phyloP scores from a whole-genome alignment of 2,113 vertebrate species.

The Protobothrops flavoviridis region DNA sequence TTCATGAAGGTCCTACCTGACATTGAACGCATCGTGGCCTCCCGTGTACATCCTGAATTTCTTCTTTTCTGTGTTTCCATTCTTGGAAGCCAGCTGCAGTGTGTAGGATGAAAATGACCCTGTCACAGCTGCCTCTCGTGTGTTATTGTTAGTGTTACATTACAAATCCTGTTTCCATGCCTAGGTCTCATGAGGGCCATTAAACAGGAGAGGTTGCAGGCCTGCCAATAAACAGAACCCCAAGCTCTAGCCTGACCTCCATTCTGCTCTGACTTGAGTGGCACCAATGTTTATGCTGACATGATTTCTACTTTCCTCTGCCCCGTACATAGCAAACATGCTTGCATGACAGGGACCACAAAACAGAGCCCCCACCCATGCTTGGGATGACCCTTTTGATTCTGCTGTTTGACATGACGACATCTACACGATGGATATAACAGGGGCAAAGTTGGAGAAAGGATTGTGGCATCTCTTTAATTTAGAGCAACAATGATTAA shows the following conservation, averaged over 20 bases:
- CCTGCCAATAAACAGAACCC: constrained; percentile 74
- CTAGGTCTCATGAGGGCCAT: constrained; percentile 69
- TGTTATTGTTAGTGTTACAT: constrained; percentile 77
- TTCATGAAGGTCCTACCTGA: not conserved
- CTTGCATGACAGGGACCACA: not conserved
- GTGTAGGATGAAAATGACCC: constrained; percentile 59
- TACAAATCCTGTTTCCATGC: constrained; percentile 76
- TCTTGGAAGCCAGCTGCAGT: constrained; percentile 61
- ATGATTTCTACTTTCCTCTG: not conserved
- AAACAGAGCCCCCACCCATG: not conserved
- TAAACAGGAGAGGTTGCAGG: constrained; percentile 70
- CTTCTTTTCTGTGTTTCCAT: not conserved
- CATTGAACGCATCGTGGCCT: not conserved
- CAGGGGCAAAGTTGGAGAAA: not conserved
- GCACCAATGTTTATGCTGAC: constrained; percentile 23
- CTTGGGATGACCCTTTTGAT: not conserved
- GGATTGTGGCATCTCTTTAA: not conserved
- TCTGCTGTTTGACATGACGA: not conserved
- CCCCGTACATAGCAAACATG: not conserved
- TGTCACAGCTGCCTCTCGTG: constrained; percentile 65
- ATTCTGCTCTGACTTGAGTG: not conserved
- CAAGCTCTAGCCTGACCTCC: constrained; percentile 45
- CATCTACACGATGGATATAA: not conserved
- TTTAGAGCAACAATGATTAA: not conserved
- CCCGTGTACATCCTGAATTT: not conserved